phyloP scores from a whole-genome alignment of 1,140 invertebrate species.

The Thaumatotibia leucotreta region DNA sequence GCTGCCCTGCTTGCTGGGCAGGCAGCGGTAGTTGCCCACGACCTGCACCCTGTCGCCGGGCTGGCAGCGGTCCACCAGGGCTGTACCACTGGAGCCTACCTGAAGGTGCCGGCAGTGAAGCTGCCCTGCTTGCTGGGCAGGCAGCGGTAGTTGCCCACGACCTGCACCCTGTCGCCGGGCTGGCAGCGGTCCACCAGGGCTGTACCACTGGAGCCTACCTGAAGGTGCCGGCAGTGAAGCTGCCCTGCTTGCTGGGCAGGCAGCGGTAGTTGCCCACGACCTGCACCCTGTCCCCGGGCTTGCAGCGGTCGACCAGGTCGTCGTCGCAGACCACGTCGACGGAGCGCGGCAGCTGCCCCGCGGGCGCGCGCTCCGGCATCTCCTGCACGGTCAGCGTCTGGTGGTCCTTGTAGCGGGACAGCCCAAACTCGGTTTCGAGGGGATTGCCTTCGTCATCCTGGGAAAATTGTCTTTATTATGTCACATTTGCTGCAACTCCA shows the following conservation, averaged over 20 bases:
- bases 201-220: constrained; percentile 78
- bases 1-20: no score
- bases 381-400: constrained; percentile 98
- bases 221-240: constrained; percentile 96
- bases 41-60: no score
- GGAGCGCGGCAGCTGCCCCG: constrained; percentile 95
- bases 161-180: no score
- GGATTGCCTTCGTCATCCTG: constrained; percentile 98
- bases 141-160: no score
- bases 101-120: no score
- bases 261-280: constrained; percentile 96
- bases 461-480: background rate
- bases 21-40: no score
- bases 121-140: no score
- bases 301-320: constrained; percentile 96
- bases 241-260: constrained; percentile 94
- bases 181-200: no score
- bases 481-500: no score
- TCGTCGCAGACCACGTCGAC: constrained; percentile 97
- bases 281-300: constrained; percentile 98
- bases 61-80: no score
- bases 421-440: constrained; percentile 97
- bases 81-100: no score
- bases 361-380: constrained; percentile 99
- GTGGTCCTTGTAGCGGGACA: constrained; percentile 98